Evolutionary conservation across 2,888 invertebrate genomes (phyloP).

Genomic region (Sinelater perroti): DNA sequence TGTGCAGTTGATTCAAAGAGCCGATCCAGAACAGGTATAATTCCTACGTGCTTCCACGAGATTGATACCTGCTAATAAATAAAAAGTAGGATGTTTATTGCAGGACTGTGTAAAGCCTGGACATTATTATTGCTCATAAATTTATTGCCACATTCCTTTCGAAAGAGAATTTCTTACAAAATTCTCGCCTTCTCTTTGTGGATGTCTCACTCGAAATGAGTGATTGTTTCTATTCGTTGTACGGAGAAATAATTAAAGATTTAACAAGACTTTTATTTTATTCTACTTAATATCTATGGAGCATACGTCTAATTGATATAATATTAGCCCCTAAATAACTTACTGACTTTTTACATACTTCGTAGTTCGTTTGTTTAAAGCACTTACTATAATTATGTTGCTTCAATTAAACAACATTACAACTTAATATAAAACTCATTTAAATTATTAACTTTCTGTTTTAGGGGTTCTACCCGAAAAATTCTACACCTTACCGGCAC

Average conservation of each 20-base stretch:
- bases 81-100: conserved; percentile 6
- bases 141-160: conserved; percentile 10
- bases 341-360: too few relatives aligned
- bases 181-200: conserved; percentile 1
- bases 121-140: conserved; percentile 9
- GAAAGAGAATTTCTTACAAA: conserved; percentile 2
- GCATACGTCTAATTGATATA: too few relatives aligned
- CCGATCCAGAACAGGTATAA: conserved; percentile 11
- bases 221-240: too few relatives aligned
- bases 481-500: conserved; percentile 74
- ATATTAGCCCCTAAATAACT: too few relatives aligned
- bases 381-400: too few relatives aligned
- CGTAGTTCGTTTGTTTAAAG: too few relatives aligned
- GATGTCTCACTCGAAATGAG: conserved; percentile 1
- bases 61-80: conserved; percentile 11
- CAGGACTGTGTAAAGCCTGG: conserved; percentile 3
- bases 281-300: too few relatives aligned
- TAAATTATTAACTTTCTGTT: conserved; percentile 12
- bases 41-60: conserved; percentile 1
- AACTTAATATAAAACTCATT: too few relatives aligned
- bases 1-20: conserved; percentile 7
- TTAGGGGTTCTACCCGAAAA: conserved; percentile 64
- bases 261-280: too few relatives aligned
- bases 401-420: too few relatives aligned
- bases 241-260: too few relatives aligned